phyloP scores from a whole-genome alignment of 2,888 invertebrate species.

The Dasypolia templi region DNA sequence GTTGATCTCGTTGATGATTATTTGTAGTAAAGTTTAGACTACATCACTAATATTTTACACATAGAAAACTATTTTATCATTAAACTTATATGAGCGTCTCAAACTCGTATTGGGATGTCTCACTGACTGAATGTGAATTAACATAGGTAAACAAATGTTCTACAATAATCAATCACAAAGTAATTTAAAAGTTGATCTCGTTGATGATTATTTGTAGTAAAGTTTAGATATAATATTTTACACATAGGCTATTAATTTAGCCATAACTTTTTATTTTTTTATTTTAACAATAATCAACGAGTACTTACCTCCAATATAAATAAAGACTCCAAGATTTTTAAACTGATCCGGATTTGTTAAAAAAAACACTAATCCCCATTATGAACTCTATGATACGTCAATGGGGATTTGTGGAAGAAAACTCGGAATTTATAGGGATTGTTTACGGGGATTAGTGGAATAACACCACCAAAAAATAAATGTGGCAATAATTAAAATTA shows the following conservation, averaged over 20 bases:
- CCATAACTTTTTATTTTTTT: neutral
- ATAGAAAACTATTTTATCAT: too few species aligned
- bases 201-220: neutral
- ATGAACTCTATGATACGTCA: too few species aligned
- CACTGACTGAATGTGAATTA: too few species aligned
- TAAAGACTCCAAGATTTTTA: neutral
- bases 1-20: neutral
- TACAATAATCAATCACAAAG: neutral
- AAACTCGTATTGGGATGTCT: too few species aligned
- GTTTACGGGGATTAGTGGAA: too few species aligned
- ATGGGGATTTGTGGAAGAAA: too few species aligned
- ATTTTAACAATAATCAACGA: neutral
- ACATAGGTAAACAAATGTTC: neutral
- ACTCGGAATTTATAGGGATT: too few species aligned
- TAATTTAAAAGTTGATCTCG: neutral
- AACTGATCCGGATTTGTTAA: too few species aligned
- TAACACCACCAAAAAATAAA: neutral
- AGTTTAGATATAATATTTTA: neutral
- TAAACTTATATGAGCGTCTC: too few species aligned
- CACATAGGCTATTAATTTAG: neutral
- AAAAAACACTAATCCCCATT: too few species aligned
- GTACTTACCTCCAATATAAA: neutral
- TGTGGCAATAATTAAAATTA: conserved; percentile 38
- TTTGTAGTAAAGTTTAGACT: neutral
- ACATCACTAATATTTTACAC: neutral